These are phyloP conservation scores for Dolichopus griseipennis DNA, from an alignment of 2,888 invertebrate species.

Conservation along the genomic window DNA sequence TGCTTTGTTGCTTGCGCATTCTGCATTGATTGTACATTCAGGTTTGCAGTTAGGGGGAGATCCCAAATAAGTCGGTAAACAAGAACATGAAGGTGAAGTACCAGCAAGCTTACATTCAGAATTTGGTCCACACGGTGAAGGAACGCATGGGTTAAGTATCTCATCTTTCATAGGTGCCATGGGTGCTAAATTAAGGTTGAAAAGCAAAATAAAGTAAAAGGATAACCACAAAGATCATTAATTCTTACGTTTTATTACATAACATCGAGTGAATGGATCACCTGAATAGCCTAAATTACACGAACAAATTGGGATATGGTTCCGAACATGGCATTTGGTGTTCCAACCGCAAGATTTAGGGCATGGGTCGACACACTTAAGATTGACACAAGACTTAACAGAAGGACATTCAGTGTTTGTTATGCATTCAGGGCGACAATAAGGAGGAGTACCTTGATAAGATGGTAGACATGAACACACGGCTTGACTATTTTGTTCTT, in stretches of 20 bases:
- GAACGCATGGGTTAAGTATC: conserved; percentile 54
- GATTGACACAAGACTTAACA: conserved; percentile 64
- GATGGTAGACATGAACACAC: conserved; percentile 66
- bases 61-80: conserved; percentile 51
- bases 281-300: conserved; percentile 62
- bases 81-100: conserved; percentile 50
- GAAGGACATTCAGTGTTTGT: conserved; percentile 66
- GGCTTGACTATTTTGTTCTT: conserved; percentile 59
- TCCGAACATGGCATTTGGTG: conserved; percentile 64
- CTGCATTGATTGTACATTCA: conserved; percentile 49
- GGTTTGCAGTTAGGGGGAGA: conserved; percentile 53
- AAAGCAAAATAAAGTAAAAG: too few relatives aligned
- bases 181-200: conserved; percentile 28
- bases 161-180: conserved; percentile 30
- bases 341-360: conserved; percentile 57
- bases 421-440: conserved; percentile 70
- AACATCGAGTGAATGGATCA: conserved; percentile 63
- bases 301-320: conserved; percentile 70
- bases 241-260: conserved; percentile 46
- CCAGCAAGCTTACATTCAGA: conserved; percentile 55
- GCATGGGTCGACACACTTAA: conserved; percentile 72
- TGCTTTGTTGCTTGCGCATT: conserved; percentile 50
- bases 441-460: conserved; percentile 65
- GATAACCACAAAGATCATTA: conserved; percentile 50
- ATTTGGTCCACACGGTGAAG: conserved; percentile 61